Conservation (phyloP, 2,888 invertebrate genomes). For the Idaea dimidiata region DNA sequence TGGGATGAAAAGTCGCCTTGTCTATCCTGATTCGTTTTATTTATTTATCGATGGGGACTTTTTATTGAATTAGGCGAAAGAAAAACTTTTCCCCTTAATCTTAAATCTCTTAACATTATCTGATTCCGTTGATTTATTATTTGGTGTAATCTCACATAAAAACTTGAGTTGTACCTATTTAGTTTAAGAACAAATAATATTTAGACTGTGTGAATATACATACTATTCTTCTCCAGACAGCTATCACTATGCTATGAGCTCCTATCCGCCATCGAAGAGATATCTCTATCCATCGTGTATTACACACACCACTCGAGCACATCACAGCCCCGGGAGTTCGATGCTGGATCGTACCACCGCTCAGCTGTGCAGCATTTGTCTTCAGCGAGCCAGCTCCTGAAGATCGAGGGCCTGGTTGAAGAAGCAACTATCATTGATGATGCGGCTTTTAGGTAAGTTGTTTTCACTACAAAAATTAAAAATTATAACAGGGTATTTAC, state of each 20-base stretch:
- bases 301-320: conserved; percentile 30
- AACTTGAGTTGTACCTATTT: no score
- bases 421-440: conserved; percentile 40
- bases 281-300: conserved; percentile 40
- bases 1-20: no score
- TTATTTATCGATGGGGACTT: no score
- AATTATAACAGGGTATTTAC: no score
- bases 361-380: conserved; percentile 47
- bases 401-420: conserved; percentile 40
- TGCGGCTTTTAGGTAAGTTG: conserved; percentile 41
- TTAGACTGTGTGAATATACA: no score
- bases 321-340: conserved; percentile 19
- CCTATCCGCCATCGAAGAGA: conserved; percentile 53
- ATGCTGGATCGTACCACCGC: conserved; percentile 42
- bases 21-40: no score
- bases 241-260: conserved; percentile 57
- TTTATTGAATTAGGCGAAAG: no score
- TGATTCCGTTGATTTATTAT: no score
- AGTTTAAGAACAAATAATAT: no score
- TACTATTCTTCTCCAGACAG: conserved; percentile 45
- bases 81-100: no score
- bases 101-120: no score
- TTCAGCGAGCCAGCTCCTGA: conserved; percentile 49
- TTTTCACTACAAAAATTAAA: background rate
- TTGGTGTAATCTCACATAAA: no score